phyloP scores from a whole-genome alignment of 2,113 vertebrate genomes.

The Perccottus glenii region DNA sequence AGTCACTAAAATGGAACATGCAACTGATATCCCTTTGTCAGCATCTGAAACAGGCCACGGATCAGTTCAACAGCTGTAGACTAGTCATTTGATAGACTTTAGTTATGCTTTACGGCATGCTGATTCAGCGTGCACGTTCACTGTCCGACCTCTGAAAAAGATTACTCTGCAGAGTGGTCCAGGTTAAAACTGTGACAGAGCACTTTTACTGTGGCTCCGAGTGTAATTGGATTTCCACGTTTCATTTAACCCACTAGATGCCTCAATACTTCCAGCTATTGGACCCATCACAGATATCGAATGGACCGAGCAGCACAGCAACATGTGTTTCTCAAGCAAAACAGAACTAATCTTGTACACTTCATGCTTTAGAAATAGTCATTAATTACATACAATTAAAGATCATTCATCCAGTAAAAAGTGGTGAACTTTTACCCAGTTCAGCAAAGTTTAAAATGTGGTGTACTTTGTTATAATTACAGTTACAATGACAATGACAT shows the following conservation, averaged over 20 bases:
- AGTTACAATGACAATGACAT: constrained; percentile 17
- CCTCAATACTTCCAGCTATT: constrained; percentile 36
- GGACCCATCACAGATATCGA: constrained; percentile 14
- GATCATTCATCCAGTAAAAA: constrained; percentile 13
- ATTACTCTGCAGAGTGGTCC: constrained; percentile 41
- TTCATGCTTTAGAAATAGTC: constrained; percentile 8
- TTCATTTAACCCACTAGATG: constrained; percentile 57
- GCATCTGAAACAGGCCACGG: constrained; percentile 33
- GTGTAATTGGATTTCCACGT: constrained; percentile 60
- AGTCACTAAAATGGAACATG: neutral
- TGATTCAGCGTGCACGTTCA: constrained; percentile 45
- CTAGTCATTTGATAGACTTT: constrained; percentile 48
- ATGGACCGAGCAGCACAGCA: neutral
- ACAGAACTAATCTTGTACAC: constrained; percentile 26
- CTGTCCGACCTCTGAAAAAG: constrained; percentile 18
- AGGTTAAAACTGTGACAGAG: constrained; percentile 44
- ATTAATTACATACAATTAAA: constrained; percentile 29
- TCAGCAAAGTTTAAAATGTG: constrained; percentile 9
- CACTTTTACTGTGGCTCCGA: constrained; percentile 26
- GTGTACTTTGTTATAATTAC: constrained; percentile 32
- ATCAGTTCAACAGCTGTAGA: constrained; percentile 39
- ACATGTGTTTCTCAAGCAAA: constrained; percentile 28
- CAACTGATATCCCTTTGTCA: constrained; percentile 35
- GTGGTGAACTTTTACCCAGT: constrained; percentile 2
- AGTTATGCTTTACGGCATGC: constrained; percentile 49